Evolutionary conservation across 2,888 invertebrate genomes (phyloP).

Genomic region (Hypercompe scribonia): DNA sequence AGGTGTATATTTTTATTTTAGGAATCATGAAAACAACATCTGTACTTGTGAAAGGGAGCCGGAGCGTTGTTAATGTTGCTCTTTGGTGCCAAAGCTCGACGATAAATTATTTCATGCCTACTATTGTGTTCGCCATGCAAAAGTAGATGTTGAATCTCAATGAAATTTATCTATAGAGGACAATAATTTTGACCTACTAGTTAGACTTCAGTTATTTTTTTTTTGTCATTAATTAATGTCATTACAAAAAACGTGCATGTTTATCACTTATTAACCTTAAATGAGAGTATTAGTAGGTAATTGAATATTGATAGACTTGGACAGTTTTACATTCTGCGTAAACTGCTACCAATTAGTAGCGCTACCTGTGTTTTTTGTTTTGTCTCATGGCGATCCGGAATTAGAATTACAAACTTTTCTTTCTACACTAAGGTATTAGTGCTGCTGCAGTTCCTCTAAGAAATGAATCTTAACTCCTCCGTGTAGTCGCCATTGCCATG

Average conservation of each 20-base stretch:
- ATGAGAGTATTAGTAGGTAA: not conserved
- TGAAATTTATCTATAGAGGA: conserved; percentile 16
- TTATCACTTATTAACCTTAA: not conserved
- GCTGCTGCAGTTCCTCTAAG: too few species aligned
- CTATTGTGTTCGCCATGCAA: conserved; percentile 15
- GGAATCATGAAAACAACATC: conserved; percentile 55
- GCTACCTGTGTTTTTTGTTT: not conserved
- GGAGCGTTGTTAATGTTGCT: conserved; percentile 39
- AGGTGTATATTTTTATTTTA: conserved; percentile 54
- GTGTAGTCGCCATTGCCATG: too few species aligned
- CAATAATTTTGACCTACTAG: conserved; percentile 6
- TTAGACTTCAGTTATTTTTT: conserved; percentile 7
- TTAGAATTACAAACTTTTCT: not conserved
- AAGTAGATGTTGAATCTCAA: conserved; percentile 14
- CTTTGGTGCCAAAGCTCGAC: conserved; percentile 28
- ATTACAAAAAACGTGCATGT: not conserved
- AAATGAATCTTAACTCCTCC: too few species aligned
- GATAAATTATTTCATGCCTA: conserved; percentile 24
- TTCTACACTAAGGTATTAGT: too few species aligned
- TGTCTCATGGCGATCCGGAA: not conserved
- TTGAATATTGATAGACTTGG: not conserved
- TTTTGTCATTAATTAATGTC: not conserved
- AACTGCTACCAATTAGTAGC: too few species aligned
- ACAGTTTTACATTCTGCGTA: too few species aligned
- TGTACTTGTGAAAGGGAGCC: conserved; percentile 42